Evolutionary conservation across 2,113 vertebrate genomes (phyloP).

Genomic region (Thalassoma bifasciatum): DNA sequence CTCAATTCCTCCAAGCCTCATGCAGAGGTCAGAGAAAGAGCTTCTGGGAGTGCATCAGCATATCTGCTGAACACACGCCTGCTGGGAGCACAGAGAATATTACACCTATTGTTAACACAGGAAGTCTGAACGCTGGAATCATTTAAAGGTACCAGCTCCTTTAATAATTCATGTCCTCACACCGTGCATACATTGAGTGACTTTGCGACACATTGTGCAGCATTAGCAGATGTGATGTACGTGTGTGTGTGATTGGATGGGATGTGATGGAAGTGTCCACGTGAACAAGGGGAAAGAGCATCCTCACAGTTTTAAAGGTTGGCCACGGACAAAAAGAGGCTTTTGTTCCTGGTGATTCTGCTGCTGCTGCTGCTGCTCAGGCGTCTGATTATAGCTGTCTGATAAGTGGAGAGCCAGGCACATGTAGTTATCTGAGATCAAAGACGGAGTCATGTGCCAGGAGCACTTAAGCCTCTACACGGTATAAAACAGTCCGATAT

Average conservation of each 20-base stretch:
- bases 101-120: conserved; percentile 63
- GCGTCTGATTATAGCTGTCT: conserved; percentile 56
- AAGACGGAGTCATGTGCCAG: conserved; percentile 62
- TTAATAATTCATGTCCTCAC: conserved; percentile 62
- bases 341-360: conserved; percentile 39
- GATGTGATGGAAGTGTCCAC: conserved; percentile 28
- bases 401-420: conserved; percentile 54
- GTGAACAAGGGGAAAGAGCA: conserved; percentile 26
- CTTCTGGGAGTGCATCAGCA: conserved; percentile 39
- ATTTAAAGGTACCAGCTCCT: conserved; percentile 46
- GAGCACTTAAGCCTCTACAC: conserved; percentile 48
- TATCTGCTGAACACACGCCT: conserved; percentile 48
- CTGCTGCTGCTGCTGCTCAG: conserved; percentile 20
- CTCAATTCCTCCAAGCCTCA: conserved; percentile 36
- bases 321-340: conserved; percentile 20
- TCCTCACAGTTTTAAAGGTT: conserved; percentile 31
- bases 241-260: conserved; percentile 23
- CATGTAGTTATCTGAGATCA: conserved; percentile 62
- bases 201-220: conserved; percentile 30
- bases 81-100: conserved; percentile 49
- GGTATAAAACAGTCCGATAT: conserved; percentile 43
- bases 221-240: conserved; percentile 30
- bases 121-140: conserved; percentile 50
- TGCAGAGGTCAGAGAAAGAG: conserved; percentile 39
- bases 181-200: conserved; percentile 50